Percentiles rank a stretch among this genome's conserved stretches.
phyloP scores from a whole-genome alignment of 2,113 vertebrate genomes.

The Dascyllus trimaculatus region DNA sequence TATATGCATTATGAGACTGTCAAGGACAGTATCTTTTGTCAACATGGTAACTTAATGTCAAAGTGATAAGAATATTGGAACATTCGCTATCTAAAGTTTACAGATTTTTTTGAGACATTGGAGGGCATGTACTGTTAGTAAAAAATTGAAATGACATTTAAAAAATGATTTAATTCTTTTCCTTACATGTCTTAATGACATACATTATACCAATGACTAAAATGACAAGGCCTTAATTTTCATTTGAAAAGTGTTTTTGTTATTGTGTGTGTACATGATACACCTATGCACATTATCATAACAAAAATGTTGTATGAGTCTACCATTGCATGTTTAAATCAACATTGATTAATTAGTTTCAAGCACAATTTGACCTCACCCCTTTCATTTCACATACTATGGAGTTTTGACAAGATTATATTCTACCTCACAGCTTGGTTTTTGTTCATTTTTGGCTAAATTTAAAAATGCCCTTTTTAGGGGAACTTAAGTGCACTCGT shows the following conservation, averaged over 20 bases:
- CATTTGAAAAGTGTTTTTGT: constrained; percentile 51
- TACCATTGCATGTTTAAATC: constrained; percentile 12
- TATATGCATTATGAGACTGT: constrained; percentile 41
- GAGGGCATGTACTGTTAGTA: constrained; percentile 27
- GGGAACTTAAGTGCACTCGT: constrained; percentile 32
- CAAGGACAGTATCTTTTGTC: constrained; percentile 31
- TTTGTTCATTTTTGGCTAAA: constrained; percentile 30
- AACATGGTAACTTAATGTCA: constrained; percentile 41
- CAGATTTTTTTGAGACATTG: constrained; percentile 43
- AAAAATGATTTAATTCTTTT: constrained; percentile 16
- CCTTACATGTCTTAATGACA: constrained; percentile 39
- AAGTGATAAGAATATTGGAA: constrained; percentile 20
- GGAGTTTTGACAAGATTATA: constrained; percentile 41
- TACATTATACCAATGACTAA: constrained; percentile 69
- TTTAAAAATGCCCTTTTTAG: neutral
- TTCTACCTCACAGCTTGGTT: constrained; percentile 69
- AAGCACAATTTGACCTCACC: constrained; percentile 30
- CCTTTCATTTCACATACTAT: constrained; percentile 25
- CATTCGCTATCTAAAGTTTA: constrained; percentile 57
- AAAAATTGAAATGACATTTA: constrained; percentile 29
- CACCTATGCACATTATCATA: constrained; percentile 22
- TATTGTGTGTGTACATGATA: constrained; percentile 36
- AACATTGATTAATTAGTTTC: constrained; percentile 19
- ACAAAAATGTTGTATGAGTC: constrained; percentile 4
- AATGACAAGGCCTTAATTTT: constrained; percentile 70